A percentile compares a stretch with the other conserved stretches of the same genome.
Conservation (phyloP, 2,888 invertebrate species). For the Morinoia aosen region DNA sequence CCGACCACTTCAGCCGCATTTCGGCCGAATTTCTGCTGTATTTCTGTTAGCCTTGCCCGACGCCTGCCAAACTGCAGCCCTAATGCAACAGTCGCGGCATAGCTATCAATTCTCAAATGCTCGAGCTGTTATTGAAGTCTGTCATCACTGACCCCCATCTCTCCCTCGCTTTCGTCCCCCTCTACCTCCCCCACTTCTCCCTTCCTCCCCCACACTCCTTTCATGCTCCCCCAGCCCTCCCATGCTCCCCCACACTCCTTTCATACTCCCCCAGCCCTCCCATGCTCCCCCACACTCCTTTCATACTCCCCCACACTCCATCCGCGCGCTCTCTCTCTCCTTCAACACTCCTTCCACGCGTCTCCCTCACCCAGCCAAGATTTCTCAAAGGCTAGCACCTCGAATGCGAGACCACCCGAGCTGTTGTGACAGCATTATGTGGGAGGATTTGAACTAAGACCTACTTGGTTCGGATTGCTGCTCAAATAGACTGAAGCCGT, state of each 20-base stretch:
- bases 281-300: neutral
- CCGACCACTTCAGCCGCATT: neutral
- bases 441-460: neutral
- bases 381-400: neutral
- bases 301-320: neutral
- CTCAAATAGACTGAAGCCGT: conserved; percentile 10
- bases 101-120: conserved; percentile 26
- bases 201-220: neutral
- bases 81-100: neutral
- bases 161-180: neutral
- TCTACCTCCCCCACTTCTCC: neutral
- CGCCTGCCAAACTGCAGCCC: neutral
- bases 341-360: too few relatives aligned
- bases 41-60: neutral
- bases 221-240: neutral
- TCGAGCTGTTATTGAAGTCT: conserved; percentile 34
- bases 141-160: neutral
- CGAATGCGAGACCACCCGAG: neutral
- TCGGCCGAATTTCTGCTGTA: neutral
- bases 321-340: neutral
- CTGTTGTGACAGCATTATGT: neutral
- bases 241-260: neutral
- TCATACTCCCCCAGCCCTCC: neutral
- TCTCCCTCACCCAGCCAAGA: too few relatives aligned
- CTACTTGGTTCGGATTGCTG: neutral